Base-by-base conservation (phyloP, 2,113 vertebrate species). In the Pogonocichla stellata region DNA sequence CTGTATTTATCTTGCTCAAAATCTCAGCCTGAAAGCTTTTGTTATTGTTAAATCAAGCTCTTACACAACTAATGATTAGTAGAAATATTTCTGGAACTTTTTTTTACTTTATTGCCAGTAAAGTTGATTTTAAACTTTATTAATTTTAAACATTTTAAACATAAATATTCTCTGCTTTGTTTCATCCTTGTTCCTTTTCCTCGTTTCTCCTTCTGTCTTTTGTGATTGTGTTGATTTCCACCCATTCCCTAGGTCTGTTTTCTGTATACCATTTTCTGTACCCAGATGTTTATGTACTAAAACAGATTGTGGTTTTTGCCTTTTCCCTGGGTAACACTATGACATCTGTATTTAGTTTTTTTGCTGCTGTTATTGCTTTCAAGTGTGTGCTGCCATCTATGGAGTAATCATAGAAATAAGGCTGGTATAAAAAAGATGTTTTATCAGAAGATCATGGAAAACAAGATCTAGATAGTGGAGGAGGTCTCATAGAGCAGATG, bases 361-460 rank as follows among this genome's bases (percentile, higher is more conserved):
- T 82, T 81, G 33, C 70, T 82, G 56, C 40, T 81, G 25, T 7
- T 81, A 22, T 54, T 91, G 89, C 80, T 87, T 93, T 87, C 54
- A 69, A 77, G 95, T 29, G 6, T 85, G 26, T 96, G 90, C 92
- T 95, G 94, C 96, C 94, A 88, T 77, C 95, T 96, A 80, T 80
- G 56, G 95, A 73, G 47, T 80, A 90, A 66, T 61, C 36, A 7
- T 24, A 87, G 90, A 42, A 96, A 61, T 23, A 85, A 94, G 61
- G 33, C 22, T 61, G 20, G 31, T 80, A 17, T 8, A 14, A 72
- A 88, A 93, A 57, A 42, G 6, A 4, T 20, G 6, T 48, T 91
- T 89, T 71, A 31, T 66, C n/a, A 43, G 62, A 80, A 73, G 31
- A 50, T 56, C 12, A 14, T 6, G 12, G 43, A 58, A 89, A 87